Evolutionary conservation across 2,888 invertebrate genomes (phyloP).

Genomic region (Macaria notata): DNA sequence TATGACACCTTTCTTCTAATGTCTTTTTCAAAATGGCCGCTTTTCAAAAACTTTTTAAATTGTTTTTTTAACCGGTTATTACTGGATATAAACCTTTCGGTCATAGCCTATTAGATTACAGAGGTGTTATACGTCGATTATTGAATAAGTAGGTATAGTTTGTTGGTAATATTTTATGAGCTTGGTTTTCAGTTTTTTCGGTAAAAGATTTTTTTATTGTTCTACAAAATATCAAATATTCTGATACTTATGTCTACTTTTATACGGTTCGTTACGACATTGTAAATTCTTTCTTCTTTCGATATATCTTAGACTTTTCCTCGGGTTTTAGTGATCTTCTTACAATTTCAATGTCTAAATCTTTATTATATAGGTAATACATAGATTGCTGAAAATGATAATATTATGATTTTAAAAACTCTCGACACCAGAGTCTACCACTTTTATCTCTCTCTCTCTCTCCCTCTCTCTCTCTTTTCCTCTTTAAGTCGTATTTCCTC

Average conservation of each 20-base stretch:
- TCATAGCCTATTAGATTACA: conserved; percentile 17
- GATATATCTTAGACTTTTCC: too few relatives aligned
- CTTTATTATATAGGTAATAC: too few relatives aligned
- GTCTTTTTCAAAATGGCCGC: conserved; percentile 18
- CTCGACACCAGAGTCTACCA: too few relatives aligned
- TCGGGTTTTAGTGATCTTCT: too few relatives aligned
- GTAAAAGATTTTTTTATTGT: not conserved
- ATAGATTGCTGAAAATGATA: too few relatives aligned
- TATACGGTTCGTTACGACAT: conserved; percentile 9
- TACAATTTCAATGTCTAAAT: too few relatives aligned
- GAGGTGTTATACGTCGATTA: conserved; percentile 20
- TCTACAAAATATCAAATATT: too few relatives aligned
- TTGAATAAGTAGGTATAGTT: conserved; percentile 9
- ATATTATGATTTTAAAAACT: too few relatives aligned
- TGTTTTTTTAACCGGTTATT: conserved; percentile 24
- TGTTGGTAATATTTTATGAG: conserved; percentile 4
- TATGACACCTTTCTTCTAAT: conserved; percentile 12
- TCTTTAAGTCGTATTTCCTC: too few relatives aligned
- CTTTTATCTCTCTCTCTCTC: too few relatives aligned
- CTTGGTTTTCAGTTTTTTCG: conserved; percentile 1
- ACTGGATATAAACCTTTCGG: conserved; percentile 1
- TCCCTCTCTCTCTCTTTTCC: too few relatives aligned
- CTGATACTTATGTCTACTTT: not conserved
- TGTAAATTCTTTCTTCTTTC: too few relatives aligned
- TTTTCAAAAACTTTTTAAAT: conserved; percentile 21